A percentile compares a stretch with the other conserved stretches of the same genome.
These are phyloP conservation scores for Coregonus suidteri DNA, from an alignment of 2,797 vertebrate species.

Conservation along the genomic window DNA sequence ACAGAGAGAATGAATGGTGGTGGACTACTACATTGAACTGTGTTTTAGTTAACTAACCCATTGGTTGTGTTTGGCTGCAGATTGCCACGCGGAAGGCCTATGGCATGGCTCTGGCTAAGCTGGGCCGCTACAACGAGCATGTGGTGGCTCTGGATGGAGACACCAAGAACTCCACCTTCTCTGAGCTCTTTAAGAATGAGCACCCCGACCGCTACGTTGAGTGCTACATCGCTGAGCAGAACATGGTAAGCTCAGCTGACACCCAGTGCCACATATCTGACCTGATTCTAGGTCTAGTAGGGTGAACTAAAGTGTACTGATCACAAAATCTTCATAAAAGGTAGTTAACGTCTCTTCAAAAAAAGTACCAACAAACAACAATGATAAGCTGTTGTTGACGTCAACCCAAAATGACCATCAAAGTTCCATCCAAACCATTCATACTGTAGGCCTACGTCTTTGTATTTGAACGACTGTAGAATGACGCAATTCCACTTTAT, in stretches of 20 bases:
- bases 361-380: no score
- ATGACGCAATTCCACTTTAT: no score
- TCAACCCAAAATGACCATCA: neutral
- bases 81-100: conserved; percentile 94
- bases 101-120: conserved; percentile 86
- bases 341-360: no score
- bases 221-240: conserved; percentile 95
- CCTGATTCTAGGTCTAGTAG: neutral
- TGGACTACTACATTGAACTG: neutral
- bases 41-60: neutral
- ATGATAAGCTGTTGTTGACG: no score
- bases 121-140: conserved; percentile 85
- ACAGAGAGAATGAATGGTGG: neutral
- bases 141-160: conserved; percentile 91
- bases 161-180: conserved; percentile 94
- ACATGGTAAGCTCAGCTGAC: conserved; percentile 79
- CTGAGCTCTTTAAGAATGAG: conserved; percentile 91
- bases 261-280: neutral
- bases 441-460: neutral
- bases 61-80: conserved; percentile 60
- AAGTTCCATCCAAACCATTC: neutral
- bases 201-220: conserved; percentile 90
- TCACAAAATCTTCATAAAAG: no score
- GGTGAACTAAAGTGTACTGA: no score
- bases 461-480: neutral